phyloP scores from a whole-genome alignment of 2,797 vertebrate species.

The Bufotes viridis region DNA sequence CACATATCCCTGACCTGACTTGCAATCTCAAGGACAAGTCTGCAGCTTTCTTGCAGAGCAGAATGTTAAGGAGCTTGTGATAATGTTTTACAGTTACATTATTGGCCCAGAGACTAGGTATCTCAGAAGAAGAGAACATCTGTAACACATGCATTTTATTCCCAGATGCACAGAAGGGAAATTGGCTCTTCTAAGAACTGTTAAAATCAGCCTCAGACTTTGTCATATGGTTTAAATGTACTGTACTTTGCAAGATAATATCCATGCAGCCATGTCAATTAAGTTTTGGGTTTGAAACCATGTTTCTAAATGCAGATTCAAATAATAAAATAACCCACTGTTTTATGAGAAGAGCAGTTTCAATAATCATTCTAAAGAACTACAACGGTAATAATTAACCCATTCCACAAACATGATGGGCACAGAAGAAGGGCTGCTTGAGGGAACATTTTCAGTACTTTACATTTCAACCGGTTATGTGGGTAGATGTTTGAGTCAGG shows the following conservation, averaged over 20 bases:
- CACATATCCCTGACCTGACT: constrained; percentile 23
- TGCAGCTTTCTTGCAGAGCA: not conserved
- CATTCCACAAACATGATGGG: not conserved
- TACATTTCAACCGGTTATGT: not conserved
- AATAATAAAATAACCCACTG: not conserved
- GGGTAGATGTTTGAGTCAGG: not conserved
- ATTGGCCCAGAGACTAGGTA: constrained; percentile 5
- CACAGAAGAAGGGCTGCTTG: not conserved
- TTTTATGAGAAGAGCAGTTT: not conserved
- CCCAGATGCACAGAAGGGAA: not conserved
- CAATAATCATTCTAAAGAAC: not conserved
- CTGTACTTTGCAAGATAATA: not conserved
- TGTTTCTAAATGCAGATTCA: not conserved
- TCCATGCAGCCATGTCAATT: not conserved
- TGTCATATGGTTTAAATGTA: not conserved
- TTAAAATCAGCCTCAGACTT: not conserved
- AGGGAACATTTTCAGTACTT: not conserved
- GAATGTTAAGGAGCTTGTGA: constrained; percentile 1
- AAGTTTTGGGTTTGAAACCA: not conserved
- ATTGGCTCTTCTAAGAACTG: not conserved
- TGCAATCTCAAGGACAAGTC: constrained; percentile 29
- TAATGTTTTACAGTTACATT: not conserved
- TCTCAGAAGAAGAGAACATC: not conserved
- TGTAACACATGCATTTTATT: not conserved
- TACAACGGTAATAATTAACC: not conserved